Base-by-base conservation (phyloP, 2,113 vertebrate species). In the Hippocampus barbouri region DNA sequence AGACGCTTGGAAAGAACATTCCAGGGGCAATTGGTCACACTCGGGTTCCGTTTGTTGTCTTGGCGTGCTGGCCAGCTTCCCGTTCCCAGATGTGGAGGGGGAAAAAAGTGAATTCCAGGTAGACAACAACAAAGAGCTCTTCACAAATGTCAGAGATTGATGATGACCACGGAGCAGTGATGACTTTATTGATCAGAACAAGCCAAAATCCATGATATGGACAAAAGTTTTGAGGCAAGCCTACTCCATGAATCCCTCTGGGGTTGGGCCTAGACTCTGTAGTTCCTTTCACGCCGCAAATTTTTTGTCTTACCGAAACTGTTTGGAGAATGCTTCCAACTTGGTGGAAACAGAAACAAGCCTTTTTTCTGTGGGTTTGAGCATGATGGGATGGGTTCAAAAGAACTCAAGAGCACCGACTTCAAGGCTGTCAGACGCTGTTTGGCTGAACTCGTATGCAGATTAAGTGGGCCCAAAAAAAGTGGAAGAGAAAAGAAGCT, bases 41-140 rank as follows among this genome's bases (percentile, higher is more conserved):
- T 78, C 51, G 21, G 64, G 53, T 76, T 75, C 74, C 57, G 75
- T 83, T 83, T 51, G 60, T 83, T 77, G 71, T 77, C 77, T 73
- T 73, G 47, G 20, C 41, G 30, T 34, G 30, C 30, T 34, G 67
- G 75, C 57, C 65, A 54, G 67, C 77, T 82, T 87, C 81, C 73
- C 83, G 79, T 81, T 85, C 79, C 63, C 74, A 74, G n/a, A 45
- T 1, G 62, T 25, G n/a, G 30, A 4, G 30, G 30, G 30, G 30
- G 38, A 40, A 15, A 5, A 12, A 2, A 5, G 78, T 43, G 25
- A 76, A 81, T 61, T 82, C 73, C 70, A 74, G 74, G 70, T 74
- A 25, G 27, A 79, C 27, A 18, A 11, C 30, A 61, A 34, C 8
- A 7, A 57, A 25, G 23, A 47, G 15, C 49, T 51, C 18, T 61